A percentile compares a stretch with the other conserved stretches of the same genome.
Evolutionary conservation across 2,113 vertebrate species (phyloP).

Genomic region (Montifringilla adamsi): DNA sequence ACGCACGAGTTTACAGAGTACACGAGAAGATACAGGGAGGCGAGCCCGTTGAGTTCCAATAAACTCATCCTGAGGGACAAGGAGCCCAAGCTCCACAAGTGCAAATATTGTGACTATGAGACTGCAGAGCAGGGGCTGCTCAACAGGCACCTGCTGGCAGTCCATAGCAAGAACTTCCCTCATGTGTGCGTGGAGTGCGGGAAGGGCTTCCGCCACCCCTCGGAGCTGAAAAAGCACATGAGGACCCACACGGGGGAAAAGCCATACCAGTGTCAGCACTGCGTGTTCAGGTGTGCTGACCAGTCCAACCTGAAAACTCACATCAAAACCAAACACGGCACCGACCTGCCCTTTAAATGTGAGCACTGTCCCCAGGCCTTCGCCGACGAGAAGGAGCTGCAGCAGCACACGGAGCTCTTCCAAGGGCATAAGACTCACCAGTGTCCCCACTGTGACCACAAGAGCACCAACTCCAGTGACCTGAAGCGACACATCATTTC

Average conservation of each 20-base stretch:
- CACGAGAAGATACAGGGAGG: constrained; percentile 91
- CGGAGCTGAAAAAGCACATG: constrained; percentile 99
- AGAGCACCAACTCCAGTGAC: constrained; percentile 99
- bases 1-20: constrained; percentile 90
- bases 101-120: constrained; percentile 98
- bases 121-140: constrained; percentile 95
- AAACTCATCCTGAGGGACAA: constrained; percentile 96
- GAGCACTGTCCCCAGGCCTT: constrained; percentile 97
- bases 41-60: constrained; percentile 93
- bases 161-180: constrained; percentile 97
- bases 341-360: constrained; percentile 92
- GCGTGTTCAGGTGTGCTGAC: constrained; percentile 94
- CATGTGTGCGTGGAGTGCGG: constrained; percentile 97
- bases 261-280: constrained; percentile 96
- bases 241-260: constrained; percentile 98
- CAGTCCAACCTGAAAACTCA: constrained; percentile 99
- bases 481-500: constrained; percentile 98
- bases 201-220: constrained; percentile 97
- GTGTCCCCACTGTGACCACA: constrained; percentile 98
- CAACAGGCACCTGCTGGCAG: constrained; percentile 93
- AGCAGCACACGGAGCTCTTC: constrained; percentile 89
- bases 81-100: constrained; percentile 93
- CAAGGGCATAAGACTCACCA: constrained; percentile 98
- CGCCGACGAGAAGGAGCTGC: constrained; percentile 90
- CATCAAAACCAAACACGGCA: constrained; percentile 95